Evolutionary conservation across 1,140 invertebrate species (phyloP).

Genomic region (Pomacea maculata): DNA sequence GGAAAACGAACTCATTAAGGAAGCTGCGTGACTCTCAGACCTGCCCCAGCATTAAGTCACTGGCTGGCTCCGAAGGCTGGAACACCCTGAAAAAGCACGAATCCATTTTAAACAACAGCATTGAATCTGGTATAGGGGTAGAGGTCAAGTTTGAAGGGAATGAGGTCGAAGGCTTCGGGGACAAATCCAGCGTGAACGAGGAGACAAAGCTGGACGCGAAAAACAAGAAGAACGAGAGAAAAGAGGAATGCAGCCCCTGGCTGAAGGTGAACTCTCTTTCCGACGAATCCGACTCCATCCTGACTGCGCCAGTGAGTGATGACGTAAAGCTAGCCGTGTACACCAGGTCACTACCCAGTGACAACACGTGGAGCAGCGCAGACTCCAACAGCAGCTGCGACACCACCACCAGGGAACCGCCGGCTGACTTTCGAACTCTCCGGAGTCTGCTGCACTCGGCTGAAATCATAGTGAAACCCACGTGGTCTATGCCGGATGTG

Average conservation of each 20-base stretch:
- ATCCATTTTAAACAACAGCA: no score
- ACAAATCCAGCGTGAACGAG: constrained; percentile 3
- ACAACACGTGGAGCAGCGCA: neutral
- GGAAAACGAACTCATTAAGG: constrained; percentile 30
- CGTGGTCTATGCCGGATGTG: constrained; percentile 29
- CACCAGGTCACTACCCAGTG: constrained; percentile 17
- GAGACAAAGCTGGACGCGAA: constrained; percentile 1
- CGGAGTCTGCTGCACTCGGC: constrained; percentile 34
- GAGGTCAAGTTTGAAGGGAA: neutral
- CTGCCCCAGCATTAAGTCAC: neutral
- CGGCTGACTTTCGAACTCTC: constrained; percentile 31
- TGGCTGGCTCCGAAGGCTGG: neutral
- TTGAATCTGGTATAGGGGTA: no score
- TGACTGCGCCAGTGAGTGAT: constrained; percentile 43
- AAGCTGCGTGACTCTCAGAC: constrained; percentile 29
- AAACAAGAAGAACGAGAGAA: neutral
- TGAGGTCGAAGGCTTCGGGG: neutral
- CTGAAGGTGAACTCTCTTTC: constrained; percentile 16
- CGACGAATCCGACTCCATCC: constrained; percentile 35
- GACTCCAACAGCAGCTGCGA: neutral
- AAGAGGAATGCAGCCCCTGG: constrained; percentile 27
- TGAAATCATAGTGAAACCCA: constrained; percentile 35
- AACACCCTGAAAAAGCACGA: neutral
- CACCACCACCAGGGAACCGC: neutral
- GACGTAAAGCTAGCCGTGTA: constrained; percentile 48